A percentile compares a stretch with the other conserved stretches of the same genome.
phyloP scores from a whole-genome alignment of 1,140 invertebrate genomes.

The Elysia chlorotica region DNA sequence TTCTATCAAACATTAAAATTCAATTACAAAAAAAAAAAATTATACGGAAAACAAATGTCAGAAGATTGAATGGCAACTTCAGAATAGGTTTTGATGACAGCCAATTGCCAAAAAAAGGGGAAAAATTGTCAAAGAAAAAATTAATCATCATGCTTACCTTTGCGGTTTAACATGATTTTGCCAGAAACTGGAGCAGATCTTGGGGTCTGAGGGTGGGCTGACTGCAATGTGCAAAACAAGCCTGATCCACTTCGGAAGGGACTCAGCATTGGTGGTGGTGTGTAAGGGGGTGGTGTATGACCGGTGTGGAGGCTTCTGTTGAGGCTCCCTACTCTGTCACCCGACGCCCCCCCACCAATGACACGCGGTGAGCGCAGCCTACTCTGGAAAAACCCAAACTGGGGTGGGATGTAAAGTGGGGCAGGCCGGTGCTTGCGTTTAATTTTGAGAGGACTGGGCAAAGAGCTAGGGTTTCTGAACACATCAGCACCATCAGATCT shows the following conservation, averaged over 20 bases:
- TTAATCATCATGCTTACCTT: conserved; percentile 29
- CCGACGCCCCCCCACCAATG: no score
- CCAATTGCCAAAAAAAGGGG: no score
- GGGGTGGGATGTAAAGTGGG: conserved; percentile 65
- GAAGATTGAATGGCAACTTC: no score
- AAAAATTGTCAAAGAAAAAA: not conserved
- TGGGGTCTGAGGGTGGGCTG: conserved; percentile 41
- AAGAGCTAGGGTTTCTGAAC: conserved; percentile 74
- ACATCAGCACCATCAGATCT: conserved; percentile 68
- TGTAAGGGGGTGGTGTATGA: conserved; percentile 72
- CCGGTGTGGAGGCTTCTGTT: no score
- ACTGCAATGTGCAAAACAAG: conserved; percentile 71
- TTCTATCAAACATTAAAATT: no score
- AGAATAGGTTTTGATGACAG: no score
- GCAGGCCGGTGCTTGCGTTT: conserved; percentile 71
- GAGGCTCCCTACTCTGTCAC: no score
- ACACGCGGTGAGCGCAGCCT: conserved; percentile 67
- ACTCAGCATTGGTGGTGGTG: conserved; percentile 89
- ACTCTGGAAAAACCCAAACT: conserved; percentile 65
- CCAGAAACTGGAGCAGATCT: conserved; percentile 49
- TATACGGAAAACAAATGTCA: no score
- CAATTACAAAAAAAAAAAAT: no score
- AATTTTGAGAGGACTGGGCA: conserved; percentile 59
- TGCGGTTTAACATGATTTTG: conserved; percentile 25
- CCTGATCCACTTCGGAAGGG: conserved; percentile 86